Percentiles rank a stretch among this genome's conserved stretches.
These are phyloP conservation scores for Drosophila pallidifrons DNA, from an alignment of 1,140 invertebrate species.

Conservation along the genomic window DNA sequence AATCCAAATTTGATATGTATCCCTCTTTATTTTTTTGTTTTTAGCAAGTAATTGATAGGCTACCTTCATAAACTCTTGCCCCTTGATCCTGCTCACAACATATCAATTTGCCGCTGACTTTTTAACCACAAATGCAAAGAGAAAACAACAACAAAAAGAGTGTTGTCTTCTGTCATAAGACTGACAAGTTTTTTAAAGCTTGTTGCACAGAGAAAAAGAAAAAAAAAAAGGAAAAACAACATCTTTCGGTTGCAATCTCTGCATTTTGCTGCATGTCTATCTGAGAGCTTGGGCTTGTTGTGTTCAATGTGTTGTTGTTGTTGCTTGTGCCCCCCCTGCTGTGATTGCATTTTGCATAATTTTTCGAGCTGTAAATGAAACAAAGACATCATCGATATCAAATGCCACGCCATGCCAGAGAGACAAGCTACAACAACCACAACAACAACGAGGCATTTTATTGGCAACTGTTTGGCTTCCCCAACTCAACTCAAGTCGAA, in stretches of 20 bases:
- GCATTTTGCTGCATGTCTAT: conserved; percentile 26
- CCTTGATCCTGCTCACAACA: conserved; percentile 33
- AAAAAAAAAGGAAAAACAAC: conserved; percentile 11
- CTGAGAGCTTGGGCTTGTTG: conserved; percentile 16
- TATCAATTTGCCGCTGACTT: conserved; percentile 49
- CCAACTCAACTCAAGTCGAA: conserved; percentile 11
- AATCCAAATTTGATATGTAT: conserved; percentile 13
- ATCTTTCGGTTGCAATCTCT: conserved; percentile 51
- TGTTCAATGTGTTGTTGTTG: conserved; percentile 14
- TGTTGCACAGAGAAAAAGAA: conserved; percentile 1
- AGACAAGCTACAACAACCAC: conserved; percentile 2
- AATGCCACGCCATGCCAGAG: conserved; percentile 53
- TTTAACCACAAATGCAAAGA: conserved; percentile 30
- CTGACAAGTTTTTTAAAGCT: conserved; percentile 47
- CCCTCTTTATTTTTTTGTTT: neutral
- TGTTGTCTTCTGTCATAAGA: conserved; percentile 45
- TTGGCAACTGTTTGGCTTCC: conserved; percentile 68
- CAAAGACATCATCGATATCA: conserved; percentile 82
- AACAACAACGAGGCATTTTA: neutral
- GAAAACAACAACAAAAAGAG: conserved; percentile 1
- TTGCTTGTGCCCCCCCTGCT: conserved; percentile 44
- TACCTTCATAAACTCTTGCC: neutral
- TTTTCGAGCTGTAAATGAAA: conserved; percentile 67
- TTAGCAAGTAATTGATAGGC: conserved; percentile 17
- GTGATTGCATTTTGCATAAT: conserved; percentile 50